Evolutionary conservation across 2,113 vertebrate genomes (phyloP).

Genomic region (Kryptolebias marmoratus): DNA sequence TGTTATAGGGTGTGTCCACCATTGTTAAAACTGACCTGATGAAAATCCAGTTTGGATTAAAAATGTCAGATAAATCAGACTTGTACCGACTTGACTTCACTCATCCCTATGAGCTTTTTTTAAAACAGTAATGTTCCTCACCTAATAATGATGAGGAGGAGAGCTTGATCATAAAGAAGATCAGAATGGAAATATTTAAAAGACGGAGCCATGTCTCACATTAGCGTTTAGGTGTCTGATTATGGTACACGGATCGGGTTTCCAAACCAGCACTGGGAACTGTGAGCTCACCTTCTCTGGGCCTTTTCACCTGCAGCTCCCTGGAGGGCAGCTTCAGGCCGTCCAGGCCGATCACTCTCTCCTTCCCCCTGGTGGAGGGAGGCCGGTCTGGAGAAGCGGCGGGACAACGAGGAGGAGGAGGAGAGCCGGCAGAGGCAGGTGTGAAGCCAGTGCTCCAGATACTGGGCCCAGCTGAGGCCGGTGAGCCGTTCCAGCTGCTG

Average conservation of each 20-base stretch:
- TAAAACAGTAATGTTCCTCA: no score
- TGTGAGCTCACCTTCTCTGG: slow-evolving; percentile 80
- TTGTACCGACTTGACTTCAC: no score
- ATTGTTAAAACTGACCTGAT: no score
- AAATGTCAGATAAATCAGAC: no score
- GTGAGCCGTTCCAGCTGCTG: slow-evolving; percentile 79
- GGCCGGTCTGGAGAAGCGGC: slow-evolving; percentile 61
- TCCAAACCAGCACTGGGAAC: no score
- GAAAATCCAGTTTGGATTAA: no score
- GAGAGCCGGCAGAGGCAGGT: neutral
- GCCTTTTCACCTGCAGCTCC: slow-evolving; percentile 82
- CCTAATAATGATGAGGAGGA: no score
- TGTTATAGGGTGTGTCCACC: no score
- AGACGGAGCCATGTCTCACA: neutral
- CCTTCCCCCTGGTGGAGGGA: slow-evolving; percentile 79
- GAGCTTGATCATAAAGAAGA: no score
- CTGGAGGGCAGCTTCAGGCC: slow-evolving; percentile 81
- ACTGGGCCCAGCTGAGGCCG: slow-evolving; percentile 29
- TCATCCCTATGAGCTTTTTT: no score
- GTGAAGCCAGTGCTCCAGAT: slow-evolving; percentile 55
- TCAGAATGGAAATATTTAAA: neutral
- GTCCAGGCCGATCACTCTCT: slow-evolving; percentile 77
- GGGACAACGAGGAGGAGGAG: neutral
- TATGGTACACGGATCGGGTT: no score
- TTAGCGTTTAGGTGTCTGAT: no score